Conservation (phyloP, 2,888 invertebrate genomes). For the Epicampocera succincta region DNA sequence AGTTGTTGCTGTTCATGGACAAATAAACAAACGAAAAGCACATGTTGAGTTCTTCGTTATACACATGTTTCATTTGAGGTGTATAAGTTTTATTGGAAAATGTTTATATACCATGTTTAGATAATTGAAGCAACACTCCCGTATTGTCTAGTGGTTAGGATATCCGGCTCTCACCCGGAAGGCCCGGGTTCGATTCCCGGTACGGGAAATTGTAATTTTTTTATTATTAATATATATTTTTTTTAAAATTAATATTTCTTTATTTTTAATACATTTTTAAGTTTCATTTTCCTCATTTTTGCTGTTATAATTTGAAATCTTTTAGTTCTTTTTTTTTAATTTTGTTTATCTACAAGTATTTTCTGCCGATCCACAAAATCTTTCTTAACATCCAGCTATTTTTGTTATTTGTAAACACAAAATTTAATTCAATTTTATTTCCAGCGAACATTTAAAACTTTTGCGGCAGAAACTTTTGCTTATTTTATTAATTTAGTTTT, state of each 20-base stretch:
- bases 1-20: too few species aligned
- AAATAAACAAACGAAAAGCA: too few species aligned
- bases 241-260: not conserved
- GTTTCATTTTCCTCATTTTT: not conserved
- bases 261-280: not conserved
- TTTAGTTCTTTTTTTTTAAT: not conserved
- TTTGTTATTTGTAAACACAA: slow-evolving; percentile 59
- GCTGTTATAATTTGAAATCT: not conserved
- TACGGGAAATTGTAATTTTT: slow-evolving; percentile 87
- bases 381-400: slow-evolving; percentile 20
- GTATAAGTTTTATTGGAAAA: too few species aligned
- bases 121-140: slow-evolving; percentile 71
- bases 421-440: slow-evolving; percentile 68
- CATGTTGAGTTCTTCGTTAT: too few species aligned
- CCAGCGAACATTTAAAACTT: slow-evolving; percentile 65
- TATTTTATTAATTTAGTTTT: slow-evolving; percentile 41
- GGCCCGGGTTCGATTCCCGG: slow-evolving; percentile 94
- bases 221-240: not conserved
- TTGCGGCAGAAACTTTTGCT: slow-evolving; percentile 31
- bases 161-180: slow-evolving; percentile 81
- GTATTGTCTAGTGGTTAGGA: slow-evolving; percentile 81
- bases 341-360: not conserved
- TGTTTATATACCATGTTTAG: too few species aligned
- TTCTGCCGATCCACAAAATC: too few species aligned
- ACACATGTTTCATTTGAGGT: too few species aligned